These are phyloP conservation scores for Acyrthosiphon pisum DNA, from an alignment of 1,140 invertebrate genomes.

Conservation along the genomic window DNA sequence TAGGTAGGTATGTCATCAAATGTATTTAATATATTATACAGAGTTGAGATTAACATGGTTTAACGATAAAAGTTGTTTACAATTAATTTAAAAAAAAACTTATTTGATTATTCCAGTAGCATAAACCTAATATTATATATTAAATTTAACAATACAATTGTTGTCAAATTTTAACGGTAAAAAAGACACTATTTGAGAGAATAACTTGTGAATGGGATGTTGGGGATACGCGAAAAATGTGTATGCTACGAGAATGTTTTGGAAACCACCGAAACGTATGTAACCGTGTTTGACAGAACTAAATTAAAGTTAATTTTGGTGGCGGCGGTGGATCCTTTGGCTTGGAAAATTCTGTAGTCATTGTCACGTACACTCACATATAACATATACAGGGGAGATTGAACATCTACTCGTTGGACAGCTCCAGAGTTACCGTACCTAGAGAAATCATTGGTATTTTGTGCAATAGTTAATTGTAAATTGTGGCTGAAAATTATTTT, in stretches of 20 bases:
- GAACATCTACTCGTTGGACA: background rate
- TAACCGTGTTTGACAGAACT: slow-evolving; percentile 54
- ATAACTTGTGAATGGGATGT: slow-evolving; percentile 21
- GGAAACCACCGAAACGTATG: slow-evolving; percentile 41
- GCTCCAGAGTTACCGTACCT: background rate
- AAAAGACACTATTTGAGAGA: background rate
- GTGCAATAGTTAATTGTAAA: slow-evolving; percentile 44
- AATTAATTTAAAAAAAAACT: background rate
- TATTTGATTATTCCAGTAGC: background rate
- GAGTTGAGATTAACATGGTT: background rate
- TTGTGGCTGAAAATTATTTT: background rate
- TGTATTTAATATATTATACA: background rate
- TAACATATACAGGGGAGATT: background rate
- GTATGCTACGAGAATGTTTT: background rate
- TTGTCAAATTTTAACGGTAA: background rate
- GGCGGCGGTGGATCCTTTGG: slow-evolving; percentile 32
- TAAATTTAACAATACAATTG: background rate
- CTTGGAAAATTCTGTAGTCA: slow-evolving; percentile 52
- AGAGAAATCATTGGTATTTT: background rate
- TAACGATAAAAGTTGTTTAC: background rate
- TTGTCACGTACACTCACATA: slow-evolving; percentile 50
- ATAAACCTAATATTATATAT: background rate
- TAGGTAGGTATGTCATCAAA: too few relatives aligned
- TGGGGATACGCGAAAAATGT: background rate
- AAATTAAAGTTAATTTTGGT: slow-evolving; percentile 57